Conservation (phyloP, 2,113 vertebrate genomes). For the Hemichromis elongatus region DNA sequence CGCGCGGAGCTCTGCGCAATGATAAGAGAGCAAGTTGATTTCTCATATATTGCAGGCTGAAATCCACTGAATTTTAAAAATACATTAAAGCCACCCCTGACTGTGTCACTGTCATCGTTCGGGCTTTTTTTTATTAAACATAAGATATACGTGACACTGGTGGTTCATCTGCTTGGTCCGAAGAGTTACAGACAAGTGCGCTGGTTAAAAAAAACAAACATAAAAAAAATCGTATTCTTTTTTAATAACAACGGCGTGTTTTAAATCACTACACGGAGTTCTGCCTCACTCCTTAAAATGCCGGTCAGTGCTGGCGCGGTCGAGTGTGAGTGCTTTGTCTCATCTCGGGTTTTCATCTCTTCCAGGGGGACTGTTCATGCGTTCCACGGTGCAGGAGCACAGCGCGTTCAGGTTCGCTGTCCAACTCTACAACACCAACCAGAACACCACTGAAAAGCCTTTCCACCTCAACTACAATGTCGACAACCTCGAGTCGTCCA, state of each 20-base stretch:
- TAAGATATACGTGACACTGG: neutral
- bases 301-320: neutral
- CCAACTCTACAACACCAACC: constrained; percentile 99
- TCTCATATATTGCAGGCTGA: neutral
- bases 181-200: constrained; percentile 33
- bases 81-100: neutral
- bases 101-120: neutral
- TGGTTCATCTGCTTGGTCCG: neutral
- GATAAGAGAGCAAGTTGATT: constrained; percentile 47
- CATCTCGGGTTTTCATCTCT: constrained; percentile 33
- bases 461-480: constrained; percentile 99
- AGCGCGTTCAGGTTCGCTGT: constrained; percentile 98
- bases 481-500: constrained; percentile 98
- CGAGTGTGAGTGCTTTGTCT: neutral
- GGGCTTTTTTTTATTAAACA: neutral
- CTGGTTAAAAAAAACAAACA: neutral
- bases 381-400: constrained; percentile 98
- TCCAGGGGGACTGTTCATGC: constrained; percentile 96
- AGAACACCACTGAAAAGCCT: constrained; percentile 97
- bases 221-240: neutral
- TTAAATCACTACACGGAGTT: neutral
- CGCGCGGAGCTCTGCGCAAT: constrained; percentile 48
- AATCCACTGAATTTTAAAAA: neutral
- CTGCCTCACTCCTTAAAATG: neutral
- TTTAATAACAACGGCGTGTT: neutral